Conservation (phyloP, 1,140 invertebrate species). For the Rhizoglyphus robini region DNA sequence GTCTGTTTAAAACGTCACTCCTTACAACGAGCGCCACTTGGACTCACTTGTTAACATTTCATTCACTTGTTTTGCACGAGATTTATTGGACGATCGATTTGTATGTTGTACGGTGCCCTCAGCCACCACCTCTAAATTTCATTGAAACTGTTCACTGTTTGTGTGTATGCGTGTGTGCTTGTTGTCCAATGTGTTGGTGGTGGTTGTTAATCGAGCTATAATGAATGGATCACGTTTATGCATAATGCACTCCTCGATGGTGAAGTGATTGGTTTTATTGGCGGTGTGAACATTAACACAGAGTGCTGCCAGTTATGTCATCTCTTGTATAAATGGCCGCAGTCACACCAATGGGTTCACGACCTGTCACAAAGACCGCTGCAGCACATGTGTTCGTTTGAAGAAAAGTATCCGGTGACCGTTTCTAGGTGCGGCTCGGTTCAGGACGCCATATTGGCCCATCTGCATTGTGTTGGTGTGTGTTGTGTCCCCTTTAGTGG, state of each 20-base stretch:
- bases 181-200: too few relatives aligned
- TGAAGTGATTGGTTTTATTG: background rate
- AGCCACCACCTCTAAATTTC: background rate
- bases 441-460: background rate
- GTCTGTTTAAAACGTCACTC: too few relatives aligned
- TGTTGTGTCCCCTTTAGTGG: constrained; percentile 1
- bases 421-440: background rate
- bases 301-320: background rate
- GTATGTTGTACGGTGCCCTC: too few relatives aligned
- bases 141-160: background rate
- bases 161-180: background rate
- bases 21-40: too few relatives aligned
- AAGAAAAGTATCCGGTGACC: background rate
- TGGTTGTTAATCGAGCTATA: too few relatives aligned
- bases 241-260: background rate
- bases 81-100: too few relatives aligned
- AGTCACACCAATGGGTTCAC: too few relatives aligned
- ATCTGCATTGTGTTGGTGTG: too few relatives aligned
- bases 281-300: background rate
- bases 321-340: background rate
- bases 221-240: background rate
- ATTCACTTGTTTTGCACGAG: too few relatives aligned
- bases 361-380: background rate
- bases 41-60: too few relatives aligned
- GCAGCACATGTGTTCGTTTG: background rate